Evolutionary conservation across 1,140 invertebrate species (phyloP), one percentile per base, ranked within the genome.

Genomic region (Bursaphelenchus mucronatus): DNA sequence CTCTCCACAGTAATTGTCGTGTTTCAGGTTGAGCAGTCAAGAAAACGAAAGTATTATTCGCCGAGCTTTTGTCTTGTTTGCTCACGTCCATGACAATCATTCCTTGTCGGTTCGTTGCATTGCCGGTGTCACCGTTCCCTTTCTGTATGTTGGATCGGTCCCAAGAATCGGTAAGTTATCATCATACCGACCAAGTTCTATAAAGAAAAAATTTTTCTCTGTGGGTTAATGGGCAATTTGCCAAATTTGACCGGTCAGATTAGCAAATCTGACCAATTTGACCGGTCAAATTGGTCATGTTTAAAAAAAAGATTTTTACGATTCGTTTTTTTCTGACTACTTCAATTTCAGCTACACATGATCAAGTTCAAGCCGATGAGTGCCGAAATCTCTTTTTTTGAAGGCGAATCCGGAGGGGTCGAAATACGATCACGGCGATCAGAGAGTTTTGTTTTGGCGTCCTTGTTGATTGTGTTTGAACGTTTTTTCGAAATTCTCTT

Each of bases 101-200:
- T 49, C 70, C 13, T 30, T 75, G n/a, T 50, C n/a, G 15, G 55
- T 21, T 17, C 51, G 57, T 49, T 72, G 70, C 58, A 56, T 72
- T 40, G 68, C 56, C 39, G 70, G 70, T 46, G 45, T 46, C 8
- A 74, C 46, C 9, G 66, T 72, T n/a, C 72, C 72, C 5, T 64
- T 63, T 39, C 21, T 72, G 46, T 75, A 43, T 46, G 70, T 72
- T 17, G 70, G 70, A 47, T 75, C 73, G 39, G 70, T 72, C 3
- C 70, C 70, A 21, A 71, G 39, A 72, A 72, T 54, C 47, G 70
- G 70, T 72, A 71, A 10, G 11, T 43, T 10, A 67, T 30, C 15
- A 5, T 65, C n/a, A n/a, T 21, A 9, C 2, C 30, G 30, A 5
- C 30, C 30, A 30, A 30, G 5, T 30, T 1, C 30, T 5, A 30